Base-by-base conservation (phyloP, 2,797 vertebrate genomes). In the Nyctibius grandis region DNA sequence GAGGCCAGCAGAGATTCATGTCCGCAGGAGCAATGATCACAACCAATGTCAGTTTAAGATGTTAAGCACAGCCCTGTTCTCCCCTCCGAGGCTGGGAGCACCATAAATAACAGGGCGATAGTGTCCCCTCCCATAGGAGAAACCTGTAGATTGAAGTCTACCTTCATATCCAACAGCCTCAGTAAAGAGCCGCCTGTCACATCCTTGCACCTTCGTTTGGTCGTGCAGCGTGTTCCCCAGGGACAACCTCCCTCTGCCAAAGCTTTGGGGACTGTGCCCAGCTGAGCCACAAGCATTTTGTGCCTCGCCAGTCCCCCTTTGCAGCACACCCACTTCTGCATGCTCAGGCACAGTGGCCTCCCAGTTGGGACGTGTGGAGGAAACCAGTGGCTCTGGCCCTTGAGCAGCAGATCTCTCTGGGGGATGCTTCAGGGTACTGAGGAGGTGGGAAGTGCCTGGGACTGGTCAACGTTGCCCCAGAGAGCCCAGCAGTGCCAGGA, bases 201-300 rank as follows among this genome's bases (percentile, higher is more conserved):
- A 0, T 11, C 28, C 26, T 20, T 8, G 4, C 42, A 18, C 15
- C 16, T 22, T 0, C 1, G 9, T 11, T 22, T 68, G 33, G 53
- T 29, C 5, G 1, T 2, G 11, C 36, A 47, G n/a, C 26, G n/a
- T 34, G 54, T 15, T 80, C 36, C 63, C 16, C 12, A 8, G 57
- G 33, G 34, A 56, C 57, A 56, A 36, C 2, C 5, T 54, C 40
- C 61, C 26, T 74, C 31, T 75, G 28, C 45, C 33, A 23, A 47
- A 68, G 74, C 67, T 36, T 40, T 26, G 20, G 73, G 17, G 22
- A 19, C 50, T 9, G 64, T 33, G 47, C 36, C 48, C 61, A 67
- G 34, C 42, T 63, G 44, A 88, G 54, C 56, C 31, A 5, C 25
- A 8, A 40, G 38, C 8, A 4, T 16, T 56, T 26, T 3, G 21